Percentiles rank a stretch among this genome's conserved stretches.
phyloP scores from a whole-genome alignment of 2,888 invertebrate species.

The Augiades crinisus region DNA sequence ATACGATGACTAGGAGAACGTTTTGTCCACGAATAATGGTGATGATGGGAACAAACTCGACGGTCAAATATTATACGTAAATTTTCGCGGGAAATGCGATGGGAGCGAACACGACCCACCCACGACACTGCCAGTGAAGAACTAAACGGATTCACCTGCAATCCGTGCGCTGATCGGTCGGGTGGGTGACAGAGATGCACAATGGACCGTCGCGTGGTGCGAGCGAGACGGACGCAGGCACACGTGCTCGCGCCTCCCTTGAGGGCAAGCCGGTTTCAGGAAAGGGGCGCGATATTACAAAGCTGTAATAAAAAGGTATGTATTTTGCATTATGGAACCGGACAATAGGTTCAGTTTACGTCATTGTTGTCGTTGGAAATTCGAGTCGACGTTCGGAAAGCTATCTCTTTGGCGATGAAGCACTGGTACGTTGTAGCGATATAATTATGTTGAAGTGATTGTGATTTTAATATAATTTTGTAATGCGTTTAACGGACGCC shows the following conservation, averaged over 20 bases:
- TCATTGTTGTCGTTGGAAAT: slow-evolving; percentile 53
- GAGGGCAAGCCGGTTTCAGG: slow-evolving; percentile 66
- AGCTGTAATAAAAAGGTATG: slow-evolving; percentile 58
- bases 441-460: slow-evolving; percentile 23
- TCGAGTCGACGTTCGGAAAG: slow-evolving; percentile 48
- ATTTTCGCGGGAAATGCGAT: slow-evolving; percentile 71
- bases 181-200: slow-evolving; percentile 45
- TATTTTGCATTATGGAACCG: slow-evolving; percentile 64
- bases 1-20: slow-evolving; percentile 35
- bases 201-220: slow-evolving; percentile 29
- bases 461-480: no score
- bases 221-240: slow-evolving; percentile 49
- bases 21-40: slow-evolving; percentile 29
- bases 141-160: slow-evolving; percentile 74
- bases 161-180: slow-evolving; percentile 74
- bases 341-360: slow-evolving; percentile 59
- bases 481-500: no score
- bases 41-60: slow-evolving; percentile 27
- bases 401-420: slow-evolving; percentile 40
- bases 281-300: slow-evolving; percentile 70
- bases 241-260: slow-evolving; percentile 66
- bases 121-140: slow-evolving; percentile 55
- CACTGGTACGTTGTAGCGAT: slow-evolving; percentile 15
- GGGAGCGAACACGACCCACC: slow-evolving; percentile 50
- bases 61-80: slow-evolving; percentile 46